Percentiles rank a stretch among this genome's conserved stretches.
Conservation (phyloP, 2,888 invertebrate species). For the Cyaniris semiargus region DNA sequence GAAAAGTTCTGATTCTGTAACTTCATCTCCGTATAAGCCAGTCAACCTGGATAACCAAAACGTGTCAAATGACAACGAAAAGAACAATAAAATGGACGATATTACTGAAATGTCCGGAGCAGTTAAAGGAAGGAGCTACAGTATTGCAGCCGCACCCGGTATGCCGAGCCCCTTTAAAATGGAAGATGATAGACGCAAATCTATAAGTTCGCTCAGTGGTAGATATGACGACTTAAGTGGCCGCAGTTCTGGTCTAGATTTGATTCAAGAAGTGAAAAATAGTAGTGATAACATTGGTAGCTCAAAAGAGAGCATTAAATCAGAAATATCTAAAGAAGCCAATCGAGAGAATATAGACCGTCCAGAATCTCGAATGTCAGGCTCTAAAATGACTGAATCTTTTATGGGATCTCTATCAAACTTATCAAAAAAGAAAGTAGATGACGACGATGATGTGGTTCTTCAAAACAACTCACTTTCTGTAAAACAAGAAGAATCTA, state of each 20-base stretch:
- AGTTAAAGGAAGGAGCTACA: conserved; percentile 77
- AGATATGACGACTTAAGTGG: conserved; percentile 63
- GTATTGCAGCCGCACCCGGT: conserved; percentile 75
- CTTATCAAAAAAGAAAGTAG: conserved; percentile 59
- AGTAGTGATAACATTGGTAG: conserved; percentile 69
- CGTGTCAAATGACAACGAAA: conserved; percentile 57
- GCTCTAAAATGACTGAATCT: conserved; percentile 75
- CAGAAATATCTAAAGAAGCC: conserved; percentile 61
- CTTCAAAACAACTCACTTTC: conserved; percentile 56
- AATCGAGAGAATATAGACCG: conserved; percentile 59
- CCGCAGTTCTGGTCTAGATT: conserved; percentile 66
- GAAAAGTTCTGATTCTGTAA: conserved; percentile 62
- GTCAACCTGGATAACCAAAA: conserved; percentile 73
- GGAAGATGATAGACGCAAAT: conserved; percentile 77
- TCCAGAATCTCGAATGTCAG: conserved; percentile 71
- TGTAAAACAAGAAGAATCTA: conserved; percentile 51
- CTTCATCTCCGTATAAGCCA: conserved; percentile 60
- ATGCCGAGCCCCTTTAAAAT: conserved; percentile 67
- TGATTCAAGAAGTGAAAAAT: conserved; percentile 73
- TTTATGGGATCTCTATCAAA: conserved; percentile 69
- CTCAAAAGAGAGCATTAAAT: conserved; percentile 68
- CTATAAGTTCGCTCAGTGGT: conserved; percentile 73
- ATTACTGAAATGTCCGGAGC: conserved; percentile 65
- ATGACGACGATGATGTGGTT: conserved; percentile 74
- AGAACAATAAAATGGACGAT: conserved; percentile 62